These are phyloP conservation scores for Tupaia chinensis DNA, from an alignment of 2,113 vertebrate genomes.

Conservation along the genomic window DNA sequence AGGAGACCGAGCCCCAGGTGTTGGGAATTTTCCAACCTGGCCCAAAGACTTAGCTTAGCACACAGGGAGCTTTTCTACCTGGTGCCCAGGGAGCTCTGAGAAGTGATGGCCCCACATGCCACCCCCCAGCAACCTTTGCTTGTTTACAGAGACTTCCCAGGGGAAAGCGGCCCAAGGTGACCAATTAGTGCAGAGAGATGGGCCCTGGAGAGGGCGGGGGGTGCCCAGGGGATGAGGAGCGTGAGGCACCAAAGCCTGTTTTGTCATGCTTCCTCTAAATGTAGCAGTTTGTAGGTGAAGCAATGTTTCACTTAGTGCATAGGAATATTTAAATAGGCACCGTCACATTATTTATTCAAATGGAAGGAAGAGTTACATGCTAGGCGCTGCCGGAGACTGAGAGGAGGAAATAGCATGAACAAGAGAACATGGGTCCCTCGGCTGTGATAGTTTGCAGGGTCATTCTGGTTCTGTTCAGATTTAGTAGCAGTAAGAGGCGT, in stretches of 20 bases:
- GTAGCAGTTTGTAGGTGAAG: background rate
- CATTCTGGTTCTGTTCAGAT: too few relatives aligned
- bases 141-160: constrained; percentile 5
- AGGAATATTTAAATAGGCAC: background rate
- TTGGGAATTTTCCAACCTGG: background rate
- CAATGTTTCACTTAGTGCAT: background rate
- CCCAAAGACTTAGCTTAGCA: background rate
- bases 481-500: background rate
- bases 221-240: background rate
- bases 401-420: background rate
- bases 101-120: background rate
- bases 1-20: background rate
- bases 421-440: background rate
- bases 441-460: background rate
- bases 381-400: background rate
- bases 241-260: background rate
- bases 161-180: constrained; percentile 13
- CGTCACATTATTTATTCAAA: background rate
- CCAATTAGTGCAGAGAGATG: constrained; percentile 43
- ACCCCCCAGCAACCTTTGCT: background rate
- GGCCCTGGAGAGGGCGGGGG: background rate
- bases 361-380: background rate
- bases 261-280: background rate
- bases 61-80: background rate
- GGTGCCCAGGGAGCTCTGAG: background rate